Percentiles rank a stretch among this genome's conserved stretches.
phyloP scores from a whole-genome alignment of 1,140 invertebrate genomes.

The Anoplophora glabripennis region DNA sequence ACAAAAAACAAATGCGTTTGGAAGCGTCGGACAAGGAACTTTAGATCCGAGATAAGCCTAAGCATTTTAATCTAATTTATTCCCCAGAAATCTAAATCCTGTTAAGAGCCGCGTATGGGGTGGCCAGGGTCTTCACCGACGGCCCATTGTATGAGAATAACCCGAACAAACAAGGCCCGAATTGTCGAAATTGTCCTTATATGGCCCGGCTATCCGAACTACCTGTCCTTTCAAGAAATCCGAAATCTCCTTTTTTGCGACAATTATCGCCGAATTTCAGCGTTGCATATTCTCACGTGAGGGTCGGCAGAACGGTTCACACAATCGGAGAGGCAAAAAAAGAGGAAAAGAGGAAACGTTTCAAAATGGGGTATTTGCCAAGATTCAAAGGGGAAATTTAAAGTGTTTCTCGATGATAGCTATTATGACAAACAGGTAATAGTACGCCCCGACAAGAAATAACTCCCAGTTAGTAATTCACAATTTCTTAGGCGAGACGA shows the following conservation, averaged over 20 bases:
- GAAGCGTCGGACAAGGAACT: background rate
- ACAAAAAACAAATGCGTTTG: background rate
- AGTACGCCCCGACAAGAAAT: constrained; percentile 1
- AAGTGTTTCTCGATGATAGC: constrained; percentile 11
- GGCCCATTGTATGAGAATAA: background rate
- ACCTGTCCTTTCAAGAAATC: constrained; percentile 7
- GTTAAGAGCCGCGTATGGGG: background rate
- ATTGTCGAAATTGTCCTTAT: background rate
- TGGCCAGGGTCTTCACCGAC: background rate
- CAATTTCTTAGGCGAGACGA: constrained; percentile 3
- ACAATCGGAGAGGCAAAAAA: background rate
- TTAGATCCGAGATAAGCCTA: background rate
- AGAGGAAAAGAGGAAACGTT: background rate
- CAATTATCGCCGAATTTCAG: constrained; percentile 4
- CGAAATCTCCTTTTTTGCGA: background rate
- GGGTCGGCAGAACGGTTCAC: background rate
- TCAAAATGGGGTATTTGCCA: constrained; percentile 9
- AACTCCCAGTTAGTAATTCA: constrained; percentile 5
- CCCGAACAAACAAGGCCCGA: background rate
- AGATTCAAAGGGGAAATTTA: background rate
- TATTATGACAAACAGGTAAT: constrained; percentile 21
- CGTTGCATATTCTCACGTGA: constrained; percentile 17
- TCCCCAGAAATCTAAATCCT: constrained; percentile 2
- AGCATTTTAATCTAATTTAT: constrained; percentile 8
- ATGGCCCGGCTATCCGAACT: background rate